A percentile compares a stretch with the other conserved stretches of the same genome.
phyloP scores from a whole-genome alignment of 2,113 vertebrate species.

The Strix aluco region DNA sequence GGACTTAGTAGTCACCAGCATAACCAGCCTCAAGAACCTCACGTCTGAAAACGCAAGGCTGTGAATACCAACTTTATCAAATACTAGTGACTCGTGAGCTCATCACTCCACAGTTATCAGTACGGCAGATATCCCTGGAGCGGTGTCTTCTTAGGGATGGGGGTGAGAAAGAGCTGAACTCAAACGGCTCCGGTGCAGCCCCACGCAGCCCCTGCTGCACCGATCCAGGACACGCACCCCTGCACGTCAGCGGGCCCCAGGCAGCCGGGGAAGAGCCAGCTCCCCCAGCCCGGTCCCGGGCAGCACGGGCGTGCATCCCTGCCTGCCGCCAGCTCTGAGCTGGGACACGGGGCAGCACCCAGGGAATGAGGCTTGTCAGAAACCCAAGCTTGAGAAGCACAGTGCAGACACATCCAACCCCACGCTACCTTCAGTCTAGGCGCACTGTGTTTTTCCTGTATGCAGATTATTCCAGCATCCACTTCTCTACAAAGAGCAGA shows the following conservation, averaged over 20 bases:
- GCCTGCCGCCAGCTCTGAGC: neutral
- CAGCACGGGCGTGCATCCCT: neutral
- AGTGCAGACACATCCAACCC: neutral
- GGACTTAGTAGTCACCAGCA: accelerated
- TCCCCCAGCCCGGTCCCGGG: accelerated
- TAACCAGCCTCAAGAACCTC: neutral
- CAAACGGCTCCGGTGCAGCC: neutral
- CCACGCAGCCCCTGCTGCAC: neutral
- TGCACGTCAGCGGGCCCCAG: accelerated
- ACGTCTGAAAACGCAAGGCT: accelerated
- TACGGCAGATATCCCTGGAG: accelerated
- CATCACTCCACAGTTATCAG: accelerated
- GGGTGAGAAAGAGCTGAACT: neutral
- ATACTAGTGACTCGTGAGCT: accelerated
- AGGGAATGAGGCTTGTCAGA: neutral
- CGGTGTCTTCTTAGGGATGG: accelerated
- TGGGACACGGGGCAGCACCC: neutral
- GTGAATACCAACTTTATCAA: neutral
- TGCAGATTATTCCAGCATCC: neutral
- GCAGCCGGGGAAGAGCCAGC: neutral
- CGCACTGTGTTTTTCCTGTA: neutral
- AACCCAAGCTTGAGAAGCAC: neutral
- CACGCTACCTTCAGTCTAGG: neutral
- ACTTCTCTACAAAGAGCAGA: neutral
- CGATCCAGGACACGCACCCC: accelerated